Evolutionary conservation across 2,113 vertebrate genomes (phyloP), one percentile per base, ranked within the genome.

Genomic region (Saguinus imperator): DNA sequence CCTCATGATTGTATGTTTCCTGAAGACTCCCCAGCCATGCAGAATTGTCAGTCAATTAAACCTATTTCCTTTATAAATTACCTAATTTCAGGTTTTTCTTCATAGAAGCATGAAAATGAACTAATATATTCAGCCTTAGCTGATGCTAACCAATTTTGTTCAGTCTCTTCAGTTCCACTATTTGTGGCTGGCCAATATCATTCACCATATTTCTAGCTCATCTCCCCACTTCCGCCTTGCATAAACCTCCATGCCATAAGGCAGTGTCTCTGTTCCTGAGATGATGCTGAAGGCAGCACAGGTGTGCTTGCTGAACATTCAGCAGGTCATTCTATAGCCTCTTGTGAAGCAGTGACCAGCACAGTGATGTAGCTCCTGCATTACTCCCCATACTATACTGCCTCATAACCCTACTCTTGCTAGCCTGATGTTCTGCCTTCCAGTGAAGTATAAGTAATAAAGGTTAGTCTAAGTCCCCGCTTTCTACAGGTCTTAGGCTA

Each of bases 251-350:
- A 23, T 23, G 3, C 6, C 21, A 27, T 29, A 40, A 88, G 35
- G 3, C 7, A 0, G 10, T 10, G 9, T 45, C 45, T 43, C 16
- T 12, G 5, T 50, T 75, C 45, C 37, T 40, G 43, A 57, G 73
- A 25, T 2, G 20, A 27, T 43, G 27, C 45, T 76, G 11, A 18
- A 5, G 3, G 35, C 21, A 13, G 50, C 43, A 21, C 8, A 43
- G 21, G 5, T 23, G 11, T 8, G 1, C 6, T 20, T 1, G 0
- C 84, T 72, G 43, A 18, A 29, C n/a, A 20, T 1, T 11, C 27
- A 8, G 4, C 27, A 58, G 40, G 20, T 5, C n/a, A 18, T 3
- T 77, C 40, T 17, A 8, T 4, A 6, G 13, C 16, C 32, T 12
- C 27, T 58, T 7, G 7, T 23, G 57, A 14, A 37, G 27, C 40